Evolutionary conservation across 2,888 invertebrate genomes (phyloP).

Genomic region (Adelphocoris suturalis): DNA sequence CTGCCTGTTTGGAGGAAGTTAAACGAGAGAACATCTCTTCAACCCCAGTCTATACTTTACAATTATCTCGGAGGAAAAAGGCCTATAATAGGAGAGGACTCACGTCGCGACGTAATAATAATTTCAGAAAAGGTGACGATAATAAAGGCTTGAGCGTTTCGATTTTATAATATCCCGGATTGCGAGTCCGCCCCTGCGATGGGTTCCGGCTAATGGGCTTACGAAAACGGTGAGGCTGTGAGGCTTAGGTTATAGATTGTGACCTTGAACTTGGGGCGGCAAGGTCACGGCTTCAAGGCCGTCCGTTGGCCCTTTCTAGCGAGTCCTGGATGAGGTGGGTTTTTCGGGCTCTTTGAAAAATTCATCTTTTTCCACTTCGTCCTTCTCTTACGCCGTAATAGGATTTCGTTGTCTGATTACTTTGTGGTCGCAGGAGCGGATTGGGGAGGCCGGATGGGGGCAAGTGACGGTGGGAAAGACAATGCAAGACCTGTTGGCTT

Average conservation of each 20-base stretch:
- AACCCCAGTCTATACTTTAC: constrained; percentile 38
- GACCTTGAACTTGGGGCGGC: constrained; percentile 7
- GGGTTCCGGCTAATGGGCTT: not conserved
- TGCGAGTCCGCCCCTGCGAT: not conserved
- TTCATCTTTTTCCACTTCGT: constrained; percentile 23
- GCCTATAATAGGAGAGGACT: constrained; percentile 26
- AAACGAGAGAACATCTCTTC: constrained; percentile 47
- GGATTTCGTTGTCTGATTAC: constrained; percentile 24
- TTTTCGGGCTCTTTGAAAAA: constrained; percentile 42
- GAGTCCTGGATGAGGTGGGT: not conserved
- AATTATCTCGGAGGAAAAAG: constrained; percentile 50
- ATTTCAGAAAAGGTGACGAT: constrained; percentile 58
- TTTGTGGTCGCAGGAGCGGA: not conserved
- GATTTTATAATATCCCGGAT: constrained; percentile 26
- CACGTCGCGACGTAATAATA: constrained; percentile 51
- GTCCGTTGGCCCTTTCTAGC: constrained; percentile 45
- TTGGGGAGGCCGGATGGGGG: not conserved
- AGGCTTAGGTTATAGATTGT: constrained; percentile 10
- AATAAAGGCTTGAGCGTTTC: constrained; percentile 33
- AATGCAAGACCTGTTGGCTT: not conserved
- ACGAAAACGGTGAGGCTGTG: not conserved
- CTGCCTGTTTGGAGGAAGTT: constrained; percentile 47
- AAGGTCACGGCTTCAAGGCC: constrained; percentile 47
- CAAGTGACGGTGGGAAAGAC: constrained; percentile 11
- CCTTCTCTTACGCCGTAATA: not conserved